Percentiles rank a stretch among this genome's conserved stretches.
Evolutionary conservation across 1,140 invertebrate species (phyloP).

Genomic region (Drosophila ercepeae): DNA sequence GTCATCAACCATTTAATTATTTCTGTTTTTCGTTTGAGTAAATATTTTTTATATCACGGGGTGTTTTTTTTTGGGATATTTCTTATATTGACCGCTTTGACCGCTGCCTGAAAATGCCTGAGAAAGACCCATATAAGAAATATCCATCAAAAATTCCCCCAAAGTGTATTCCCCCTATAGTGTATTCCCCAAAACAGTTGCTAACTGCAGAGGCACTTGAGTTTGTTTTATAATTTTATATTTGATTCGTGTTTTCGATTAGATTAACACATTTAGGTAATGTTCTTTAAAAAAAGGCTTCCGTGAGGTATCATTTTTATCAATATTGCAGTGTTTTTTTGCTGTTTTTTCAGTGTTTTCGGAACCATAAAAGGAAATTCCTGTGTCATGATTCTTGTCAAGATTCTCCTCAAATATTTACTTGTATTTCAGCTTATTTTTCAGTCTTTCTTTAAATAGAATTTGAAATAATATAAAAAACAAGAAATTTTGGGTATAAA

Average conservation of each 20-base stretch:
- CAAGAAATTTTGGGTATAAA: neutral
- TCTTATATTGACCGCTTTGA: slow-evolving; percentile 64
- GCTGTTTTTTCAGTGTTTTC: neutral
- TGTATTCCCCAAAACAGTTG: slow-evolving; percentile 22
- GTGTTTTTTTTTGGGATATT: slow-evolving; percentile 20
- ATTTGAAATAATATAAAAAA: neutral
- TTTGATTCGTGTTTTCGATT: slow-evolving; percentile 40
- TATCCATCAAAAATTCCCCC: slow-evolving; percentile 14
- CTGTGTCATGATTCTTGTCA: neutral
- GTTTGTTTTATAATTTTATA: slow-evolving; percentile 11
- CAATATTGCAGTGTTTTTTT: slow-evolving; percentile 14
- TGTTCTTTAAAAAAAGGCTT: slow-evolving; percentile 38
- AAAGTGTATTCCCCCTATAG: slow-evolving; percentile 22
- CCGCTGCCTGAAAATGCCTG: slow-evolving; percentile 51
- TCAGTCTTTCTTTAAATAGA: neutral
- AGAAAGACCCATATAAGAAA: slow-evolving; percentile 17
- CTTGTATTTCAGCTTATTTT: neutral
- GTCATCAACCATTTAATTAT: slow-evolving; percentile 8
- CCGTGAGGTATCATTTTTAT: slow-evolving; percentile 11
- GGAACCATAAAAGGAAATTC: neutral
- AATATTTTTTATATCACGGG: slow-evolving; percentile 28
- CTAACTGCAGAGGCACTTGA: slow-evolving; percentile 13
- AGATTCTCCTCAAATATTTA: neutral
- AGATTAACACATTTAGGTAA: slow-evolving; percentile 61
- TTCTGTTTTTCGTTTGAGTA: slow-evolving; percentile 6